Base-by-base conservation (phyloP, 2,888 invertebrate genomes). In the Anorthoa munda region DNA sequence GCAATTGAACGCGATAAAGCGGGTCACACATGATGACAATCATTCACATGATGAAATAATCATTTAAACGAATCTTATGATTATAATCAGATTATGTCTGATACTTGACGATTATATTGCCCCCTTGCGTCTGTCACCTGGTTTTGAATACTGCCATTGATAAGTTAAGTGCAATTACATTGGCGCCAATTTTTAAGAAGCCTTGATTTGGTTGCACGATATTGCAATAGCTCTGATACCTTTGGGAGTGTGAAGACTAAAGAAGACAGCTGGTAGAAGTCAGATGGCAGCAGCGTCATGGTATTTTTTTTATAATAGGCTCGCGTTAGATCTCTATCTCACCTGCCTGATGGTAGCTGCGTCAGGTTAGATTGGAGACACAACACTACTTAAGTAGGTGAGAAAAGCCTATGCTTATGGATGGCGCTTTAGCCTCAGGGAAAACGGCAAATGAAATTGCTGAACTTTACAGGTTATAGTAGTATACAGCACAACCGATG, bases 1-100 rank as follows among this genome's bases (percentile, higher is more conserved):
- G 31, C 18, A 46, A 58, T 51, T 18, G 39, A 48, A 48, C 31
- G 4, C 26, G 21, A 51, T 70, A 76, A 73, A 59, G 18, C 46
- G 9, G 51, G 61, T 79, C 56, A 79, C 23, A 61, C 3, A 61
- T 13, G n/a, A n/a, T n/a, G n/a, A n/a, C n/a, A n/a, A n/a, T n/a
- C n/a, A n/a, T n/a, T n/a, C n/a, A n/a, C n/a, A n/a, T 73, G 46
- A 21, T n/a, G 9, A 15, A 48, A 26, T 21, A 26, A 70, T 77
- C 46, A 9, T 23, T 45, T n/a, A 50, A 7, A 48, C 18, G n/a
- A 58, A 79, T 58, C 46, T 18, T 18, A 11, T 39, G 80, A 58
- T 71, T 79, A 26, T 18, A 63, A 72, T 51, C 50, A 46, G 60
- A 72, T 21, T 31, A 17, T 50, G 12, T 46, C 31, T 4, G n/a